Evolutionary conservation across 2,888 invertebrate genomes (phyloP).

Genomic region (Chironomus tentans): DNA sequence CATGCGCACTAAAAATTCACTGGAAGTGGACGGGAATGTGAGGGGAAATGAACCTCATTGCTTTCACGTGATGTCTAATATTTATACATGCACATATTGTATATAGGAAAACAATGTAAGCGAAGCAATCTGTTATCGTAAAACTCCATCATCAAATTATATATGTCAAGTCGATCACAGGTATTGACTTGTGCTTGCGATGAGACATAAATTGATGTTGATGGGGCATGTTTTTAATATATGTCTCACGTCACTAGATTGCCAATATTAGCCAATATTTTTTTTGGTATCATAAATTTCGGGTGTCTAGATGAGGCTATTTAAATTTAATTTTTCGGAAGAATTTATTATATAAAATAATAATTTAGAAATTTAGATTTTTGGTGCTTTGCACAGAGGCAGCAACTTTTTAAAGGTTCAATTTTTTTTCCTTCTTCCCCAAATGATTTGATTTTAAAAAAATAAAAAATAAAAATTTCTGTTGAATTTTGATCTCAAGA

Average conservation of each 20-base stretch:
- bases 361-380: too few relatives aligned
- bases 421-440: too few relatives aligned
- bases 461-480: too few relatives aligned
- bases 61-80: not conserved
- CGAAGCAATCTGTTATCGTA: constrained; percentile 16
- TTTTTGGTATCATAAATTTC: too few relatives aligned
- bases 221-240: not conserved
- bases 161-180: constrained; percentile 3
- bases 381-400: too few relatives aligned
- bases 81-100: not conserved
- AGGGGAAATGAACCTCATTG: not conserved
- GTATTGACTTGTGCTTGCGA: not conserved
- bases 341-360: too few relatives aligned
- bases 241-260: not conserved
- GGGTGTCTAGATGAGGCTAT: too few relatives aligned
- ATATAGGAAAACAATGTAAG: not conserved
- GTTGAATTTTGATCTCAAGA: too few relatives aligned
- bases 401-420: too few relatives aligned
- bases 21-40: constrained; percentile 10
- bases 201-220: not conserved
- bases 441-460: too few relatives aligned
- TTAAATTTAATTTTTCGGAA: too few relatives aligned
- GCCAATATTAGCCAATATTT: not conserved
- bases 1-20: constrained; percentile 9
- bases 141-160: constrained; percentile 13